These are phyloP conservation scores for Hemithea aestivaria DNA, from an alignment of 2,888 invertebrate genomes.

Conservation along the genomic window DNA sequence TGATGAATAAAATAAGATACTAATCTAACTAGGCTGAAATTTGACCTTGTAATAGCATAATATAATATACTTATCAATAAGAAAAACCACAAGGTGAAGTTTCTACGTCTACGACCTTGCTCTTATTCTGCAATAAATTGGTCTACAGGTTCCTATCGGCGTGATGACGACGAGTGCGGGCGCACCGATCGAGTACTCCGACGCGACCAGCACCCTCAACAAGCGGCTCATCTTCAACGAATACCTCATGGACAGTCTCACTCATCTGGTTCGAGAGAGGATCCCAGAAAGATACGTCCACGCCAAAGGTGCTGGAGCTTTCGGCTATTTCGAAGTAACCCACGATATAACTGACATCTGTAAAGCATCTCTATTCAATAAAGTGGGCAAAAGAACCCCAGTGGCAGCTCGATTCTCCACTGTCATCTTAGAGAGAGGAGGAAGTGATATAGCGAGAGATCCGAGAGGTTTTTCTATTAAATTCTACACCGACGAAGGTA, in stretches of 20 bases:
- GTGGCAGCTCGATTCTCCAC: slow-evolving; percentile 89
- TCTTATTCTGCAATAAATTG: too few species aligned
- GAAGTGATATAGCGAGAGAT: slow-evolving; percentile 91
- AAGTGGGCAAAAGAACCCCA: slow-evolving; percentile 86
- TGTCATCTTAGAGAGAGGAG: slow-evolving; percentile 90
- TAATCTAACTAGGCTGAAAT: too few species aligned
- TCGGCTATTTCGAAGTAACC: slow-evolving; percentile 90
- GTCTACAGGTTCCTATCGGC: slow-evolving; percentile 66
- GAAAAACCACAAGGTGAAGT: too few species aligned
- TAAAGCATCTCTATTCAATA: slow-evolving; percentile 85
- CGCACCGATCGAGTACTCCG: slow-evolving; percentile 84
- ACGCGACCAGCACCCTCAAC: slow-evolving; percentile 84
- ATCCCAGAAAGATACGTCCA: slow-evolving; percentile 95
- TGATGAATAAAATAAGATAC: too few species aligned
- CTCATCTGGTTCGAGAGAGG: slow-evolving; percentile 90
- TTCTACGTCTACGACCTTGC: too few species aligned
- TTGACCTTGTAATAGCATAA: too few species aligned
- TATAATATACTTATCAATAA: too few species aligned
- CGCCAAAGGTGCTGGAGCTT: slow-evolving; percentile 95
- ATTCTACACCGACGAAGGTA: slow-evolving; percentile 93
- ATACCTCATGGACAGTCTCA: slow-evolving; percentile 84
- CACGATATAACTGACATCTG: slow-evolving; percentile 87
- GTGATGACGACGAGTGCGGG: slow-evolving; percentile 87
- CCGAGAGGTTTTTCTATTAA: slow-evolving; percentile 94
- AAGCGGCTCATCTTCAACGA: slow-evolving; percentile 88